Conservation (phyloP, 2,797 vertebrate genomes). For the Muraenolepis orangiensis region DNA sequence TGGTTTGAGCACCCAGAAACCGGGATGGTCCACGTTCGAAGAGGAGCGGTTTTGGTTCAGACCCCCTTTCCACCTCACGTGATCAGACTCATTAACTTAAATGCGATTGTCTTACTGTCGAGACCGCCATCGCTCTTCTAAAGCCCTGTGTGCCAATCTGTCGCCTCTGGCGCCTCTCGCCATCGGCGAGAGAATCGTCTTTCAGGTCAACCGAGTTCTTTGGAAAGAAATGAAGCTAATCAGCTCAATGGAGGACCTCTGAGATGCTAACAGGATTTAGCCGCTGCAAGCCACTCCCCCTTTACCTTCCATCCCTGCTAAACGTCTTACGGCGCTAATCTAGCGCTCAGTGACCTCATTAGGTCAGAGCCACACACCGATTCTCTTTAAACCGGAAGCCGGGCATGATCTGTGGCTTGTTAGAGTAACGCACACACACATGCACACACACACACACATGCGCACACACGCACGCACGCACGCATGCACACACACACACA, state of each 20-base stretch:
- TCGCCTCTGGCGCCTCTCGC: slow-evolving; percentile 33
- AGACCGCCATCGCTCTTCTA: not conserved
- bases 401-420: slow-evolving; percentile 27
- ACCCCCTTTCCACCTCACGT: not conserved
- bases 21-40: not conserved
- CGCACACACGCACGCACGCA: no score
- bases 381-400: slow-evolving; percentile 14
- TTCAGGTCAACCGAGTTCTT: slow-evolving; percentile 46
- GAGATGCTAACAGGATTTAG: slow-evolving; percentile 73
- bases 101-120: slow-evolving; percentile 36
- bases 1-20: no score
- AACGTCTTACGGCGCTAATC: slow-evolving; percentile 66
- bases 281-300: slow-evolving; percentile 47
- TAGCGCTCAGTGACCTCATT: slow-evolving; percentile 57
- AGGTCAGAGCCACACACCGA: slow-evolving; percentile 44
- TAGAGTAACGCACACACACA: not conserved
- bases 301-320: slow-evolving; percentile 43
- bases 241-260: slow-evolving; percentile 65
- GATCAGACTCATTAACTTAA: slow-evolving; percentile 30
- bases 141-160: slow-evolving; percentile 60
- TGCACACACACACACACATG: not conserved
- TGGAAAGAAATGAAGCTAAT: slow-evolving; percentile 64
- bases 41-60: not conserved
- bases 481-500: not conserved
- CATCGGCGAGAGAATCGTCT: slow-evolving; percentile 25